Percentiles rank a stretch among this genome's conserved stretches.
phyloP scores from a whole-genome alignment of 2,113 vertebrate species.

The Protobothrops flavoviridis region DNA sequence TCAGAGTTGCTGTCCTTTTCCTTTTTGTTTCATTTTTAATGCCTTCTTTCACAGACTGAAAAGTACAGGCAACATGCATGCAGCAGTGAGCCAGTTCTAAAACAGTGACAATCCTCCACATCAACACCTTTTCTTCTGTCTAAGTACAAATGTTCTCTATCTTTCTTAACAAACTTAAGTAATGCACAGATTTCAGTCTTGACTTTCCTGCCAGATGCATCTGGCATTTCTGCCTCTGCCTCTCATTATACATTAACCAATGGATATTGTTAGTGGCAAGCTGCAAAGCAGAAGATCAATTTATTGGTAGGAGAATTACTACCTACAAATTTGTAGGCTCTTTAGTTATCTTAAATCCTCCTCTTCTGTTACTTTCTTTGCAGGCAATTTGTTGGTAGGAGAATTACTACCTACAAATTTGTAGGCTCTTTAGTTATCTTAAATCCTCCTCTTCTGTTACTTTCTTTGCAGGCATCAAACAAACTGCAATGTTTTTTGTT shows the following conservation, averaged over 20 bases:
- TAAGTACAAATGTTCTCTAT: background rate
- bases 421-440: background rate
- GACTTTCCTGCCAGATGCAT: background rate
- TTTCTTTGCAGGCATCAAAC: background rate
- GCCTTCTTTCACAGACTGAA: background rate
- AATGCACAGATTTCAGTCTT: background rate
- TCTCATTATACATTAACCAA: background rate
- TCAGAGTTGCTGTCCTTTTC: background rate
- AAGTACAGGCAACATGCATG: background rate
- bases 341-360: background rate
- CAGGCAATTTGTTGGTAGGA: background rate
- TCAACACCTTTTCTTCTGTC: background rate
- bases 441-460: too few species aligned
- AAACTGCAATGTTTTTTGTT: conserved; percentile 31
- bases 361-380: background rate
- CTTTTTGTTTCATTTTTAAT: background rate
- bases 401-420: background rate
- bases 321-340: background rate
- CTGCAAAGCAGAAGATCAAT: background rate
- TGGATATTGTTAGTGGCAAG: background rate
- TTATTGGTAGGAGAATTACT: background rate
- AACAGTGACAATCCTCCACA: too few species aligned
- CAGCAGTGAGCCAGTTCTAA: background rate
- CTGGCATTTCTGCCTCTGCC: background rate
- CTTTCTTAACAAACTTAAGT: background rate